Conservation (phyloP, 2,797 vertebrate species). For the Lagodon rhomboides region DNA sequence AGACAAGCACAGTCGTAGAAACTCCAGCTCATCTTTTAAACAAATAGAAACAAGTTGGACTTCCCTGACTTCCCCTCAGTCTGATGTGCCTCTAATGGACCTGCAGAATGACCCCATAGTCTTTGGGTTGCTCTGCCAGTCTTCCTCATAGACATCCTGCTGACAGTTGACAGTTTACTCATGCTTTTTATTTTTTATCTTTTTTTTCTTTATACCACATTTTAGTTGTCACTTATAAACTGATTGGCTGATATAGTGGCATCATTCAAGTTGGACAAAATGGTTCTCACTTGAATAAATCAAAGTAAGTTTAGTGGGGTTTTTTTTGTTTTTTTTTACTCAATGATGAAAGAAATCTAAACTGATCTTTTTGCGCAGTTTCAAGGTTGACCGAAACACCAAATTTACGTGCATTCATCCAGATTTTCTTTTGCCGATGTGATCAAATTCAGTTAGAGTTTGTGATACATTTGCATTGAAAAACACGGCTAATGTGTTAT, state of each 20-base stretch:
- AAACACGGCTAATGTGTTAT: background rate
- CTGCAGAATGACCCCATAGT: slow-evolving; percentile 59
- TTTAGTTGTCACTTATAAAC: slow-evolving; percentile 19
- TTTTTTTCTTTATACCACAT: background rate
- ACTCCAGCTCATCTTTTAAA: slow-evolving; percentile 82
- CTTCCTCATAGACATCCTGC: slow-evolving; percentile 54
- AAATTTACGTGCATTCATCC: too few relatives aligned
- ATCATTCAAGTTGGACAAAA: background rate
- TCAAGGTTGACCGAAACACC: too few relatives aligned
- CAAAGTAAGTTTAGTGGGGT: background rate
- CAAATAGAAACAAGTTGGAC: slow-evolving; percentile 79
- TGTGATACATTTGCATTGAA: too few relatives aligned
- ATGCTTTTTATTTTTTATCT: background rate
- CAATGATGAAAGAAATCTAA: background rate
- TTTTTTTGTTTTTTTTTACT: background rate
- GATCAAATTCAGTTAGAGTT: too few relatives aligned
- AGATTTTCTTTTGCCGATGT: too few relatives aligned
- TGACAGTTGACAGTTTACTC: slow-evolving; percentile 35
- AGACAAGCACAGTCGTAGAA: slow-evolving; percentile 73
- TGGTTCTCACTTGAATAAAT: background rate
- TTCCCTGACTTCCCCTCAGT: slow-evolving; percentile 53
- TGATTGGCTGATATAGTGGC: background rate
- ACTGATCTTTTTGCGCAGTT: background rate
- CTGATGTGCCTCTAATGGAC: slow-evolving; percentile 63
- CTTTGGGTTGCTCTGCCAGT: slow-evolving; percentile 43